These are phyloP conservation scores for Leptinotarsa texana DNA, from an alignment of 1,140 invertebrate species.

Conservation along the genomic window DNA sequence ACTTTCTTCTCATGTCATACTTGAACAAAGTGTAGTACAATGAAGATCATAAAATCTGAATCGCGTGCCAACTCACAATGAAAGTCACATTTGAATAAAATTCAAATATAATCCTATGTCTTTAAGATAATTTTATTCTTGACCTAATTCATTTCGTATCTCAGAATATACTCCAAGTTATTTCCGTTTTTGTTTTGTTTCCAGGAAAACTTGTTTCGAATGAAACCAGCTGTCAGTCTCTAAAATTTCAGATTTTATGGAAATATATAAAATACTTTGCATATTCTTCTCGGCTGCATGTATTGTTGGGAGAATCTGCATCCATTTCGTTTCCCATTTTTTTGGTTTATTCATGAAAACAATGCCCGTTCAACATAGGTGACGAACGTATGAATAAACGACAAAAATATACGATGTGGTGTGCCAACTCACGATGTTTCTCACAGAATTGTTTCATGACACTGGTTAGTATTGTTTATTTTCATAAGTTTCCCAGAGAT, in stretches of 20 bases:
- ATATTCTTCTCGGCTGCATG: neutral
- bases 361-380: neutral
- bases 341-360: neutral
- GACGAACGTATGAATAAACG: neutral
- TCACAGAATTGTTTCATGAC: too few species aligned
- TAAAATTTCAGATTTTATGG: neutral
- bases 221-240: neutral
- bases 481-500: too few species aligned
- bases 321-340: neutral
- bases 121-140: neutral
- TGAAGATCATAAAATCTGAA: too few species aligned
- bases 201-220: neutral
- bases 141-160: neutral
- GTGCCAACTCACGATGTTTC: too few species aligned
- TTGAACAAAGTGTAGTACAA: too few species aligned
- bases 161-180: neutral
- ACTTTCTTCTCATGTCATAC: too few species aligned
- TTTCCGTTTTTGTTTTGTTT: neutral
- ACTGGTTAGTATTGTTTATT: too few species aligned
- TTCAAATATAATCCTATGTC: neutral
- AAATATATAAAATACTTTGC: constrained; percentile 4
- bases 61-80: too few species aligned
- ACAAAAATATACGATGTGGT: too few species aligned
- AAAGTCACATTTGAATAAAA: neutral
- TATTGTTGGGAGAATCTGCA: neutral